Percentiles rank a stretch among this genome's conserved stretches.
Conservation (phyloP, 2,113 vertebrate genomes). For the Nanorana parkeri region DNA sequence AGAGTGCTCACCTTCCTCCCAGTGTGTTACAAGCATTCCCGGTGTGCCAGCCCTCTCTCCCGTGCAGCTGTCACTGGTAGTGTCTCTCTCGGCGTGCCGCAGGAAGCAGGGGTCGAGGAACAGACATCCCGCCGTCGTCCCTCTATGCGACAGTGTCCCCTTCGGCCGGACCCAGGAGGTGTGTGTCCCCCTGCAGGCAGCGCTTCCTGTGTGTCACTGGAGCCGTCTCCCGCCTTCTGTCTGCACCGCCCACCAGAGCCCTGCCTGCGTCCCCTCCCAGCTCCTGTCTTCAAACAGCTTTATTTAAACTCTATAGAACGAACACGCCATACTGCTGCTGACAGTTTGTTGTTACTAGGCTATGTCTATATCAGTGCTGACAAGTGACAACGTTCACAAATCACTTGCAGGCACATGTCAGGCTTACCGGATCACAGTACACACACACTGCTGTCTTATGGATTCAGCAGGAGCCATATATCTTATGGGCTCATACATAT, state of each 20-base stretch:
- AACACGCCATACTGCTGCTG: not conserved
- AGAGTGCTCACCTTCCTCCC: constrained; percentile 32
- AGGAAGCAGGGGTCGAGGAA: not conserved
- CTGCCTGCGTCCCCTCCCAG: not conserved
- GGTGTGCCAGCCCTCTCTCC: constrained; percentile 24
- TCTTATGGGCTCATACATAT: too few relatives aligned
- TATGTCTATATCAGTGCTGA: too few relatives aligned
- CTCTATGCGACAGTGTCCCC: not conserved
- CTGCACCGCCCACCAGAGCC: constrained; percentile 16
- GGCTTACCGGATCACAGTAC: too few relatives aligned
- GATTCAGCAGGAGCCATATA: too few relatives aligned
- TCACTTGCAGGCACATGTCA: too few relatives aligned
- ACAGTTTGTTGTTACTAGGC: too few relatives aligned
- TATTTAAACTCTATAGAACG: constrained; percentile 6
- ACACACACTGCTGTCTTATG: too few relatives aligned
- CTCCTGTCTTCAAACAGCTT: constrained; percentile 7
- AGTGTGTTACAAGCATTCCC: constrained; percentile 38
- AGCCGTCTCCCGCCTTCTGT: constrained; percentile 49
- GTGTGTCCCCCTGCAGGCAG: constrained; percentile 10
- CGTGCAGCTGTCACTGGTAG: not conserved
- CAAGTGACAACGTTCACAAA: too few relatives aligned
- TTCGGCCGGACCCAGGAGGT: constrained; percentile 9
- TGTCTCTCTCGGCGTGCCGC: not conserved
- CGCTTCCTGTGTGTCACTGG: constrained; percentile 20
- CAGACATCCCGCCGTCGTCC: not conserved